phyloP scores from a whole-genome alignment of 2,113 vertebrate genomes.

The Myotis yumanensis region DNA sequence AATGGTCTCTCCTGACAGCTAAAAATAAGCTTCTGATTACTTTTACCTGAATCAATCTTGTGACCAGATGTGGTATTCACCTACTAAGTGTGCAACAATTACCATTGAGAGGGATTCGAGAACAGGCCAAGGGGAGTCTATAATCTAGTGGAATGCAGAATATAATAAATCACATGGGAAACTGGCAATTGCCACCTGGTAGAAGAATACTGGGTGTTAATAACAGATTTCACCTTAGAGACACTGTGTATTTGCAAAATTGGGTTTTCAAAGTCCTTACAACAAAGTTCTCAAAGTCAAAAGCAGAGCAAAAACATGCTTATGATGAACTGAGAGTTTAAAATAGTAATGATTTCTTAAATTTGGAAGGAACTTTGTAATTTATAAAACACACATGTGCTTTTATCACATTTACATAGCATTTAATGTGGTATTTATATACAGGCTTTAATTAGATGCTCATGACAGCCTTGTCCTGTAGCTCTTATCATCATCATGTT shows the following conservation, averaged over 20 bases:
- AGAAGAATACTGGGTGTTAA: slow-evolving; percentile 48
- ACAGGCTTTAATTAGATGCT: slow-evolving; percentile 16
- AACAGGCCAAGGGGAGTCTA: slow-evolving; percentile 35
- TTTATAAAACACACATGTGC: background rate
- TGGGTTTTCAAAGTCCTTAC: slow-evolving; percentile 51
- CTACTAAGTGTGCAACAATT: slow-evolving; percentile 72
- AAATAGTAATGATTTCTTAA: background rate
- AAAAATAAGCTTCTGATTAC: slow-evolving; percentile 78
- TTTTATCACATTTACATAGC: background rate
- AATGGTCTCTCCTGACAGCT: slow-evolving; percentile 69
- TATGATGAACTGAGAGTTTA: background rate
- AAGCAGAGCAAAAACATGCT: background rate
- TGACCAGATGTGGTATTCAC: slow-evolving; percentile 62
- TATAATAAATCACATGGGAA: slow-evolving; percentile 61
- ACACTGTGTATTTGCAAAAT: slow-evolving; percentile 38
- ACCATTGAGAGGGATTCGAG: slow-evolving; percentile 59
- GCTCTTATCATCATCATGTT: background rate
- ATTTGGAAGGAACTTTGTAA: background rate
- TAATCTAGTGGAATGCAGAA: slow-evolving; percentile 43
- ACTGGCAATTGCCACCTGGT: background rate
- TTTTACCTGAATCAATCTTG: slow-evolving; percentile 77
- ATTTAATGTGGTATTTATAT: background rate
- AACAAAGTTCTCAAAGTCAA: slow-evolving; percentile 69
- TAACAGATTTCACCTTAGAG: slow-evolving; percentile 61
- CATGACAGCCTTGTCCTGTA: background rate